These are phyloP conservation scores for Pedionomus torquatus DNA, from an alignment of 2,113 vertebrate species.

Conservation along the genomic window DNA sequence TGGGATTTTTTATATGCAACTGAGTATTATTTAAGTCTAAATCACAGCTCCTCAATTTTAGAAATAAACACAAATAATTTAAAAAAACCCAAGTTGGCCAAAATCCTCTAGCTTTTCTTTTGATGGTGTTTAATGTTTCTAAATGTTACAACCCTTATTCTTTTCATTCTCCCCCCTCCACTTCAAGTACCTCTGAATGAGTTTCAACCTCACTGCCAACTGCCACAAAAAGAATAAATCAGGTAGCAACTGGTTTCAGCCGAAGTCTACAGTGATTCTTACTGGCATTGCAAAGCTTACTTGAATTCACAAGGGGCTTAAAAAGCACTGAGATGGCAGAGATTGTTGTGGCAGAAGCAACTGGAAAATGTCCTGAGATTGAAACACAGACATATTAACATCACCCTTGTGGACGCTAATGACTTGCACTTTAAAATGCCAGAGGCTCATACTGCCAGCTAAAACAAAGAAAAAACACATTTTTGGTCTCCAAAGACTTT, in stretches of 20 bases:
- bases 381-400: conserved; percentile 85
- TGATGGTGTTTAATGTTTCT: background rate
- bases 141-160: background rate
- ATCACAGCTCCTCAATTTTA: background rate
- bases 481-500: conserved; percentile 80
- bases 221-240: conserved; percentile 49
- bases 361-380: conserved; percentile 84
- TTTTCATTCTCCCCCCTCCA: background rate
- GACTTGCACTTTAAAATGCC: conserved; percentile 84
- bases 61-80: background rate
- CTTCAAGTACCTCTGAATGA: background rate
- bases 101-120: background rate
- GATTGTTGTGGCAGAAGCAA: conserved; percentile 87
- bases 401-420: conserved; percentile 81
- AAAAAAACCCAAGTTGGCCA: background rate
- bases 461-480: conserved; percentile 82
- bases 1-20: background rate
- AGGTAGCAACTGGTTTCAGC: conserved; percentile 66
- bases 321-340: conserved; percentile 82
- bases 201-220: conserved; percentile 45
- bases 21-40: background rate
- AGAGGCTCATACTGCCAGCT: conserved; percentile 80
- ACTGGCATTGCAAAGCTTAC: conserved; percentile 70
- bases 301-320: conserved; percentile 77
- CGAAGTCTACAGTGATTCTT: conserved; percentile 73